Percentiles rank a stretch among this genome's conserved stretches.
Evolutionary conservation across 1,140 invertebrate species (phyloP).

Genomic region (Leptonema lineaticorne): DNA sequence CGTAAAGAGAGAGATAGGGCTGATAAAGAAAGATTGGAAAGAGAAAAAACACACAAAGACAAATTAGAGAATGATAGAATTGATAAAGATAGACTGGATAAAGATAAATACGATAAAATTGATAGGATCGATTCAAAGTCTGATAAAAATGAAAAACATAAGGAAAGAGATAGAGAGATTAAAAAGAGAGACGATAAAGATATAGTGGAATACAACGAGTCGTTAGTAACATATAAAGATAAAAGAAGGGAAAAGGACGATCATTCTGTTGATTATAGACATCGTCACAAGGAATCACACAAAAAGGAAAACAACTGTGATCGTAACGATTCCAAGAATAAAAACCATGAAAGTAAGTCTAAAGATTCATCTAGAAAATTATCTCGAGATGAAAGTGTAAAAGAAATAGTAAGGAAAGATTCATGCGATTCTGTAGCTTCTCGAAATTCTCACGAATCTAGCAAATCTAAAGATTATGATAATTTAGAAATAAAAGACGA

Average conservation of each 20-base stretch:
- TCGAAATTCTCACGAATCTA: slow-evolving; percentile 53
- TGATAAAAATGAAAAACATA: slow-evolving; percentile 38
- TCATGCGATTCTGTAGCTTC: slow-evolving; percentile 56
- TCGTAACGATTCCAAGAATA: slow-evolving; percentile 21
- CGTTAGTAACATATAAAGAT: slow-evolving; percentile 29
- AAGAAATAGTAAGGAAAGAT: slow-evolving; percentile 54
- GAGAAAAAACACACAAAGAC: slow-evolving; percentile 42
- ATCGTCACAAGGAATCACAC: slow-evolving; percentile 35
- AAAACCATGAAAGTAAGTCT: slow-evolving; percentile 44
- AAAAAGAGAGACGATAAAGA: slow-evolving; percentile 37
- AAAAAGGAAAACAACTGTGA: slow-evolving; percentile 36
- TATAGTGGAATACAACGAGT: slow-evolving; percentile 21
- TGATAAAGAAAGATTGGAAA: slow-evolving; percentile 46
- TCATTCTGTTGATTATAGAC: slow-evolving; percentile 33
- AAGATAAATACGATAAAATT: slow-evolving; percentile 49
- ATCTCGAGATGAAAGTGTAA: slow-evolving; percentile 51
- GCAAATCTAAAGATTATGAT: slow-evolving; percentile 51
- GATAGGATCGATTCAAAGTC: slow-evolving; percentile 32
- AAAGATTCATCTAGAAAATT: slow-evolving; percentile 49
- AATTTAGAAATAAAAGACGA: slow-evolving; percentile 51
- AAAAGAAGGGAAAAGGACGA: slow-evolving; percentile 39
- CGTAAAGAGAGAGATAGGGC: slow-evolving; percentile 44
- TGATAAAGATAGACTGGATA: slow-evolving; percentile 50
- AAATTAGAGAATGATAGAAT: slow-evolving; percentile 53
- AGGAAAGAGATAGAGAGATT: slow-evolving; percentile 36